These are phyloP conservation scores for Limnephilus rhombicus DNA, from an alignment of 2,888 invertebrate species.

Conservation along the genomic window DNA sequence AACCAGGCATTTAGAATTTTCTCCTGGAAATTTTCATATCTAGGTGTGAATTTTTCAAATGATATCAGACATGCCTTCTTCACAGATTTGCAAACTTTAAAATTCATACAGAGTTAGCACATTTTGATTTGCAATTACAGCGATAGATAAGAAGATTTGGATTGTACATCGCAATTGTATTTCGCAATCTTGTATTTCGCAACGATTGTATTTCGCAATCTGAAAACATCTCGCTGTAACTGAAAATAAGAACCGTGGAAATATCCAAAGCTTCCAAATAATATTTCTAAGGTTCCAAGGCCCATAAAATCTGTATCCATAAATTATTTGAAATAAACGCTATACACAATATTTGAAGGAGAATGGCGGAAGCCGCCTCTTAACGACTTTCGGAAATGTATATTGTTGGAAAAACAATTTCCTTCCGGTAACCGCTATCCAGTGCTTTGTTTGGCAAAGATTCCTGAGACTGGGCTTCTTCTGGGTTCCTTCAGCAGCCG, in stretches of 20 bases:
- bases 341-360: constrained; percentile 55
- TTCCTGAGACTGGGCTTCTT: not conserved
- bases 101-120: no score
- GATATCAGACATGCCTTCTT: no score
- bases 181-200: not conserved
- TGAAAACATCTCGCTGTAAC: not conserved
- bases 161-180: no score
- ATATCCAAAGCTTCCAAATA: not conserved
- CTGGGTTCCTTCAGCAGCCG: not conserved
- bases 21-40: no score
- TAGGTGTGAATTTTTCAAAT: no score
- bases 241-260: not conserved
- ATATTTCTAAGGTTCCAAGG: constrained; percentile 37
- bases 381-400: constrained; percentile 67
- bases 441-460: constrained; percentile 48
- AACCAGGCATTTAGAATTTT: not conserved
- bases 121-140: no score
- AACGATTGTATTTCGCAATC: not conserved
- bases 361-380: constrained; percentile 51
- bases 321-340: constrained; percentile 57
- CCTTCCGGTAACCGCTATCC: constrained; percentile 64
- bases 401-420: constrained; percentile 67
- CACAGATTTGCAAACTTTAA: no score
- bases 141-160: not conserved
- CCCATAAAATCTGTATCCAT: constrained; percentile 51